phyloP scores from a whole-genome alignment of 2,113 vertebrate genomes.

The Irena cyanogastra region DNA sequence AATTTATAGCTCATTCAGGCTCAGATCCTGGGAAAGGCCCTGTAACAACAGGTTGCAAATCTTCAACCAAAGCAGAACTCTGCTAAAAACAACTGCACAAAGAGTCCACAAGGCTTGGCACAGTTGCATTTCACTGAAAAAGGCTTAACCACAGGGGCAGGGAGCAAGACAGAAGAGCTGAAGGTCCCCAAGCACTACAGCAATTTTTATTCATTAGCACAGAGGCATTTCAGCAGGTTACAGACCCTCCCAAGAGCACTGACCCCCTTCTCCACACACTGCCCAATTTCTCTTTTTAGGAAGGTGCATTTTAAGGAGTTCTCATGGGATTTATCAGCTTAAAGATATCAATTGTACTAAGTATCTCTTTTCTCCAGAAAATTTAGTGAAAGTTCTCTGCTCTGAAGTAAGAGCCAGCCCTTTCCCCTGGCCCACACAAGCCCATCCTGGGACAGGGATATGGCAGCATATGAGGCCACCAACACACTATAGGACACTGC shows the following conservation, averaged over 20 bases:
- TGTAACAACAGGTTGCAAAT: accelerated
- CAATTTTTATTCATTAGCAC: background rate
- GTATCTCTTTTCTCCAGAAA: background rate
- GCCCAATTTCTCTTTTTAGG: background rate
- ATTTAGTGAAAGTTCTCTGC: background rate
- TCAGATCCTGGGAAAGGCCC: background rate
- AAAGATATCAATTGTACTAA: background rate
- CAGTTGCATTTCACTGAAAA: background rate
- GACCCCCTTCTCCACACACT: background rate
- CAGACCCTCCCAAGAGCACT: background rate
- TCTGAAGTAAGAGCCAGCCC: background rate
- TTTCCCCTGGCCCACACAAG: accelerated
- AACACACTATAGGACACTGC: accelerated
- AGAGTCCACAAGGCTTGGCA: background rate
- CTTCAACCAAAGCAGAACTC: background rate
- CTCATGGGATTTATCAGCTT: background rate
- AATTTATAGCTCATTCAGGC: background rate
- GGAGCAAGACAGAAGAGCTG: background rate
- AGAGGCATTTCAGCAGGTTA: background rate
- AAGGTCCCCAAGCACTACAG: background rate
- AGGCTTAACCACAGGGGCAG: background rate
- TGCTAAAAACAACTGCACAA: background rate
- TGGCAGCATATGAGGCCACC: accelerated
- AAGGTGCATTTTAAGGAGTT: background rate
- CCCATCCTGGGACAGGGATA: accelerated